Base-by-base conservation (phyloP, 37 sponge, comb jelly and placozoan genomes). In the Chondrilla cf. caribensis region DNA sequence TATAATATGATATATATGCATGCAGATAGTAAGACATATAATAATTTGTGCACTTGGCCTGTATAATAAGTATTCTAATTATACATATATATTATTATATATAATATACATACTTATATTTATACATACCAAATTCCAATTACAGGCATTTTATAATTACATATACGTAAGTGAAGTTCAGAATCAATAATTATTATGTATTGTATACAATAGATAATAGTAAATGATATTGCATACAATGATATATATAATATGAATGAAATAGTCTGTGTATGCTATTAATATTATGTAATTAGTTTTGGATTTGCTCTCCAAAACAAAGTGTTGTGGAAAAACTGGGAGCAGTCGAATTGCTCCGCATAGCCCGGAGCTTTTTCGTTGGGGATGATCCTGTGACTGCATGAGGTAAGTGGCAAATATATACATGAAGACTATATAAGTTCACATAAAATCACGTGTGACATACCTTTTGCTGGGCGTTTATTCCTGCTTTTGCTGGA, bases 241-340 rank as follows among this genome's bases (percentile, higher is more conserved):
- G 17, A 55, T 55, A 17, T 19, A 55, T 17, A 55, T 55, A 19
- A 55, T 19, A 55, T 55, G 11, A 19, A 55, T 19, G 17, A 55
- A 17, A 19, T 55, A 55, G 11, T 55, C 11, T 17, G 17, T 55
- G 17, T 19, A 55, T 55, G 17, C 11, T 19, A 17, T 19, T 19
- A 55, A 55, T 19, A 55, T 11, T 55, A 11, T 19, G 17, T 19
- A 19, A 19, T 15, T 62, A 62, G 29, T 62, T 15, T 62, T 29
- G 64, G 15, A 62, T 62, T 62, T n/a, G 6, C 6, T 62, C 64
- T 15, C 64, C 64, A 62, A 62, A 62, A n/a, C 64, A 62, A 62
- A 62, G 64, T 6, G 6, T 28, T 15, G 6, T 62, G 5, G 29
- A 29, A n/a, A 62, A 62, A 19, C 6, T 4, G 6, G 64, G 18